Base-by-base conservation (phyloP, 2,888 invertebrate species). In the Tinea semifulvella region DNA sequence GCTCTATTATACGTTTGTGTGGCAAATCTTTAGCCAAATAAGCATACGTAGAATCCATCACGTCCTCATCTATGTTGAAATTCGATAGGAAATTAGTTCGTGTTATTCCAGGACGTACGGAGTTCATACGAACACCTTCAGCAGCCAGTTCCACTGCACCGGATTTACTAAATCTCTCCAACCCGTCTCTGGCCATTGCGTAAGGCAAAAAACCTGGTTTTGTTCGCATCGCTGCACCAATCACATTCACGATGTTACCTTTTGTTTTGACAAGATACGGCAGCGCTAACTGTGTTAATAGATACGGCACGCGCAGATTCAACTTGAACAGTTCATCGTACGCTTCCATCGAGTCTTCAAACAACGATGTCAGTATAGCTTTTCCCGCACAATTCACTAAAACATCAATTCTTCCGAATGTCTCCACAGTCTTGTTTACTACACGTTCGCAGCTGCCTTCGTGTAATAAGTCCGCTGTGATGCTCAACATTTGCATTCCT, bases 71-170 rank as follows among this genome's bases (percentile, higher is more conserved):
- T 0, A 71, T 53, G 44, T 70, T 68, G 40, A 71, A 47, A 49
- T 70, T 70, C 0, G 60, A 49, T 10, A 71, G 39, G 14, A 68
- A 58, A 47, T 73, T 70, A 0, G 71, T 73, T 42, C 69, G 57
- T 0, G 63, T 67, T 7, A 68, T 53, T 0, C 70, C 72, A 1
- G 72, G 67, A 16, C 69, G 52, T 0, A 73, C 71, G 1, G 68
- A 68, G 35, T 71, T 73, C 61, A 73, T 69, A 42, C 68, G 56
- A 0, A 72, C 57, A 0, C 68, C 70, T 46, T 66, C 69, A 0
- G 57, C 52, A 0, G 61, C 61, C n/a, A 70, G 45, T 48, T 73
- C 72, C 4, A 65, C 48, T 1, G 65, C 65, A 2, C 65, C 68
- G 0, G 63, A 56, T 36, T 60, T 63, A 0, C 71, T 70, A 46